Evolutionary conservation across 2,888 invertebrate genomes (phyloP).

Genomic region (Watsonalla cultraria): DNA sequence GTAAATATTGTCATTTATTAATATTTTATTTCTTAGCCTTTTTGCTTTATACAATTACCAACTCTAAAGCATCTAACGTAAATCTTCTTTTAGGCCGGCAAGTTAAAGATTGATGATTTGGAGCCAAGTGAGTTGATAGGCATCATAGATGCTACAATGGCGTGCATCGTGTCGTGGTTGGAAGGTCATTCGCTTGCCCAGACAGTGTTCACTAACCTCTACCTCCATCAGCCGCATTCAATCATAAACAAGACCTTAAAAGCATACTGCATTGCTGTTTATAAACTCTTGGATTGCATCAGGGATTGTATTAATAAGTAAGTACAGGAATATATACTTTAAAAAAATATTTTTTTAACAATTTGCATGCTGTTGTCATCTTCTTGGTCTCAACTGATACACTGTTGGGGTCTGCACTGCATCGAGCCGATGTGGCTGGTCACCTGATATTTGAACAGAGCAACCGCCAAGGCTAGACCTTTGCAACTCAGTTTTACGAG

Average conservation of each 20-base stretch:
- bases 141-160: conserved; percentile 95
- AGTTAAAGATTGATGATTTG: conserved; percentile 87
- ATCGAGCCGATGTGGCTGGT: too few species aligned
- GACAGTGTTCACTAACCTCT: conserved; percentile 97
- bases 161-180: conserved; percentile 97
- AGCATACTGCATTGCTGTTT: conserved; percentile 91
- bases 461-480: too few species aligned
- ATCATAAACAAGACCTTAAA: conserved; percentile 90
- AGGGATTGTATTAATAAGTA: conserved; percentile 93
- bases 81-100: conserved; percentile 80
- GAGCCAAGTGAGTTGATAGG: conserved; percentile 91
- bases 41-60: neutral
- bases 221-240: conserved; percentile 92
- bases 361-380: too few species aligned
- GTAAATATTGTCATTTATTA: neutral
- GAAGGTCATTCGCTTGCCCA: conserved; percentile 98
- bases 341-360: too few species aligned
- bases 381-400: too few species aligned
- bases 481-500: too few species aligned
- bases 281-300: conserved; percentile 93
- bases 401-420: too few species aligned
- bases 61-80: neutral
- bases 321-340: too few species aligned
- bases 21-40: neutral
- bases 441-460: too few species aligned